Conservation (phyloP, 2,113 vertebrate genomes). For the Leuciscus idus region DNA sequence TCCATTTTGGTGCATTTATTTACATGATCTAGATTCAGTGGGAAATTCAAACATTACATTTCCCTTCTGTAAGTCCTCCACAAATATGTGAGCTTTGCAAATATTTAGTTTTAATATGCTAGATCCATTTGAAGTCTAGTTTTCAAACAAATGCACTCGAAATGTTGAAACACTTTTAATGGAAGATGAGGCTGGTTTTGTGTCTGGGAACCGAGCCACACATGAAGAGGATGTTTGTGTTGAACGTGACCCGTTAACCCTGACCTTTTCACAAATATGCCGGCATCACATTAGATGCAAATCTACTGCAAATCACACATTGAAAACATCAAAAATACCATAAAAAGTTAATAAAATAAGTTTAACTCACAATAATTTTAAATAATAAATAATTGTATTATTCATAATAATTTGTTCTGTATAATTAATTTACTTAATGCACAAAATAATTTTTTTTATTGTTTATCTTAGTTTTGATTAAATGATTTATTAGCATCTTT, state of each 20-base stretch:
- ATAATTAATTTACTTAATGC: not conserved
- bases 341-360: not conserved
- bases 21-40: not conserved
- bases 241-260: conserved; percentile 34
- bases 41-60: not conserved
- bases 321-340: not conserved
- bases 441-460: not conserved
- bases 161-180: not conserved
- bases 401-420: not conserved
- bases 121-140: not conserved
- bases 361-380: not conserved
- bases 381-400: not conserved
- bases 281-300: not conserved
- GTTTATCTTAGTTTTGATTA: not conserved
- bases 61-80: not conserved
- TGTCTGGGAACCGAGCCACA: conserved; percentile 36
- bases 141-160: not conserved
- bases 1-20: not conserved
- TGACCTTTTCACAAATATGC: conserved; percentile 26
- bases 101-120: conserved; percentile 19
- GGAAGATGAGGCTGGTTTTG: conserved; percentile 1
- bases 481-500: not conserved
- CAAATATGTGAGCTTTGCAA: not conserved
- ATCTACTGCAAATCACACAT: not conserved
- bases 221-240: conserved; percentile 44